Percentiles rank a stretch among this genome's conserved stretches.
Evolutionary conservation across 2,797 vertebrate genomes (phyloP).

Genomic region (Cyclura pinguis): DNA sequence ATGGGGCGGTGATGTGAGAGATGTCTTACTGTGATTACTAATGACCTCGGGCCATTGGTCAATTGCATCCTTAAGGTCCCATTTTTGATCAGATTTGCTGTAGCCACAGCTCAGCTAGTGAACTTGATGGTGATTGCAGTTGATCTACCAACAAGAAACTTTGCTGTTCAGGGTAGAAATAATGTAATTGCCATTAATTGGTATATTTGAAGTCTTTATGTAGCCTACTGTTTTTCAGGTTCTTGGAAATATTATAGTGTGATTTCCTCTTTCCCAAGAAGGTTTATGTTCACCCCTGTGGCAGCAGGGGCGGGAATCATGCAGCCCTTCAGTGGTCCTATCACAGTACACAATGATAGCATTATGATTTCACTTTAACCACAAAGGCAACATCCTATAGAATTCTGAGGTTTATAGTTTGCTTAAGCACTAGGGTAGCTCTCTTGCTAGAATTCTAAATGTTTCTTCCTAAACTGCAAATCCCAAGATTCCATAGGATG

Average conservation of each 20-base stretch:
- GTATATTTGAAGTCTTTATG: not conserved
- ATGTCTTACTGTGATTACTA: not conserved
- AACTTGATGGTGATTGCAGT: not conserved
- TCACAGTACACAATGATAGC: no score
- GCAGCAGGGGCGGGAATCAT: no score
- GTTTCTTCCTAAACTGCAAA: not conserved
- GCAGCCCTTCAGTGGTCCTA: no score
- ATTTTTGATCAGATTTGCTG: constrained; percentile 12
- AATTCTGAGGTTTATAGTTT: no score
- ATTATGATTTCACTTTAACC: no score
- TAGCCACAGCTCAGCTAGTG: not conserved
- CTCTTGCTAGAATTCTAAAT: no score
- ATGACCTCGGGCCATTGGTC: not conserved
- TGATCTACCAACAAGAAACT: not conserved
- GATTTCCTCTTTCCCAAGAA: not conserved
- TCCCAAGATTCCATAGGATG: not conserved
- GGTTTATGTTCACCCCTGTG: not conserved
- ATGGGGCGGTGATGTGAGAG: not conserved
- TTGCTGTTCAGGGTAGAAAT: not conserved
- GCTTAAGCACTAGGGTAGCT: no score
- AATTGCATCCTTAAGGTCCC: not conserved
- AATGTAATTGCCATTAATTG: not conserved
- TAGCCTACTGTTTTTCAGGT: not conserved
- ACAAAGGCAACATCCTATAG: no score
- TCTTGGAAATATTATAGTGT: not conserved